Percentiles rank a stretch among this genome's conserved stretches.
Conservation (phyloP, 2,113 vertebrate genomes). For the Gadus macrocephalus region DNA sequence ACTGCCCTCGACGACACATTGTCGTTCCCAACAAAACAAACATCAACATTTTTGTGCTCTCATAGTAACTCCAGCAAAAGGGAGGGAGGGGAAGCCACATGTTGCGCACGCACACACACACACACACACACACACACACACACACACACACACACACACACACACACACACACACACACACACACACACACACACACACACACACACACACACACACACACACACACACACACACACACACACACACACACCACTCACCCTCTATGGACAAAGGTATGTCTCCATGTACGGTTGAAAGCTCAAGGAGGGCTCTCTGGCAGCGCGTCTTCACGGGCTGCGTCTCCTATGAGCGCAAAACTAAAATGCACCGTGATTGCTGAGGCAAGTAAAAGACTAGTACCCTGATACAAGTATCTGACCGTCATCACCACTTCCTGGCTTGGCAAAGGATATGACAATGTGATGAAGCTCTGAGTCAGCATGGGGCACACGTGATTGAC, state of each 20-base stretch:
- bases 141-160: constrained; percentile 19
- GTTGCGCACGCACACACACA: constrained; percentile 22
- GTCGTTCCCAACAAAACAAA: constrained; percentile 65
- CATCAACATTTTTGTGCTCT: constrained; percentile 45
- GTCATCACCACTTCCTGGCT: constrained; percentile 31
- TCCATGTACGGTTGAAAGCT: constrained; percentile 67
- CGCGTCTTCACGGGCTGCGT: constrained; percentile 19
- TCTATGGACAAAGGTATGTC: constrained; percentile 55
- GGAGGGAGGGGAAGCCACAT: constrained; percentile 55
- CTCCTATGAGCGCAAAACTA: constrained; percentile 7
- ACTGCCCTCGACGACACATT: constrained; percentile 49
- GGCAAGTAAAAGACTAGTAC: too few species aligned
- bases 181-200: constrained; percentile 24
- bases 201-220: constrained; percentile 18
- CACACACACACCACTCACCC: constrained; percentile 53
- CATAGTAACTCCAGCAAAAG: constrained; percentile 65
- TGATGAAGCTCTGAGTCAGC: constrained; percentile 60
- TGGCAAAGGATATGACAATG: constrained; percentile 26
- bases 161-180: constrained; percentile 37
- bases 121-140: constrained; percentile 37
- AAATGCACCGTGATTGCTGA: neutral
- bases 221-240: constrained; percentile 21
- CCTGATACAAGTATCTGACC: too few species aligned
- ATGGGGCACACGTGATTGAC: constrained; percentile 44
- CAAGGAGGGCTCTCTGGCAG: constrained; percentile 25